phyloP scores from a whole-genome alignment of 2,888 invertebrate genomes.

The Drosophila birchii region DNA sequence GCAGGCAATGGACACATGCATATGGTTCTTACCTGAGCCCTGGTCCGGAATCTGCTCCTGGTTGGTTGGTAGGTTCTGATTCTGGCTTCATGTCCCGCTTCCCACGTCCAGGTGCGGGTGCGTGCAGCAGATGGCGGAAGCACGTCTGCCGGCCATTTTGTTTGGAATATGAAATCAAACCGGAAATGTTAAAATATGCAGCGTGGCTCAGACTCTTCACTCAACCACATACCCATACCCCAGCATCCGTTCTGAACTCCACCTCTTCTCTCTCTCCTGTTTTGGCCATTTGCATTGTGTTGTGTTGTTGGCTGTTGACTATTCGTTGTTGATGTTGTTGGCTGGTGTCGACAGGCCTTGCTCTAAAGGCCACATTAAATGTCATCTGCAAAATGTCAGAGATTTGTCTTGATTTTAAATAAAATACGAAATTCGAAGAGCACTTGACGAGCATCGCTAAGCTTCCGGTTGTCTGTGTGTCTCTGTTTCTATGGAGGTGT shows the following conservation, averaged over 20 bases:
- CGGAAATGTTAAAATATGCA: slow-evolving; percentile 80
- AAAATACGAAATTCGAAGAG: slow-evolving; percentile 19
- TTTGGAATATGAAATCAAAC: slow-evolving; percentile 79
- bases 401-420: slow-evolving; percentile 25
- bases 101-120: slow-evolving; percentile 38
- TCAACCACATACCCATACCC: slow-evolving; percentile 15
- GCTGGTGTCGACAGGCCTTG: slow-evolving; percentile 60
- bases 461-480: slow-evolving; percentile 16
- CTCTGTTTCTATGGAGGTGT: not conserved
- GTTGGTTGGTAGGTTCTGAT: not conserved
- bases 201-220: slow-evolving; percentile 51
- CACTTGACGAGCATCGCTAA: slow-evolving; percentile 6
- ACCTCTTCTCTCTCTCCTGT: not conserved
- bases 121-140: slow-evolving; percentile 60
- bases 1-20: slow-evolving; percentile 1
- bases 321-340: slow-evolving; percentile 24
- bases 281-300: slow-evolving; percentile 26
- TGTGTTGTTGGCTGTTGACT: slow-evolving; percentile 2
- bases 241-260: not conserved
- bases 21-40: slow-evolving; percentile 11
- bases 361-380: slow-evolving; percentile 30
- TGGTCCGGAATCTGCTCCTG: slow-evolving; percentile 7
- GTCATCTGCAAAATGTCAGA: slow-evolving; percentile 31
- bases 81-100: not conserved
- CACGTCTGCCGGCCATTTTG: slow-evolving; percentile 80